These are phyloP conservation scores for Myotis daubentonii DNA, from an alignment of 2,797 vertebrate species.

Conservation along the genomic window DNA sequence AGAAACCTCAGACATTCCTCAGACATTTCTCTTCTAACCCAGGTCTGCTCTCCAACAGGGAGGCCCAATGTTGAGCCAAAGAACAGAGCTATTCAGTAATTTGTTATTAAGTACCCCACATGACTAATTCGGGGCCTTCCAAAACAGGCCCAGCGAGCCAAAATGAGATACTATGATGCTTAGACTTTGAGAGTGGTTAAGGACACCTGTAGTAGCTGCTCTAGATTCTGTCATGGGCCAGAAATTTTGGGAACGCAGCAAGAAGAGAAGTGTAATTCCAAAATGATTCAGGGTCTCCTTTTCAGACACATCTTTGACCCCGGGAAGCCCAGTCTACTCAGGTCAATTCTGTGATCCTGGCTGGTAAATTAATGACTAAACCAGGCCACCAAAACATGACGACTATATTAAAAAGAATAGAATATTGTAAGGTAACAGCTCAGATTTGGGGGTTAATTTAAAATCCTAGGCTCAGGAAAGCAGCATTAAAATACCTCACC, in stretches of 20 bases:
- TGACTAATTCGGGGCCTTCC: not conserved
- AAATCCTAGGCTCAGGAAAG: not conserved
- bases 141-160: not conserved
- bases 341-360: not conserved
- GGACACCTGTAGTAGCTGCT: not conserved
- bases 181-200: not conserved
- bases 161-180: not conserved
- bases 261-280: not conserved
- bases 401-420: not conserved
- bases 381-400: not conserved
- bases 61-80: not conserved
- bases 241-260: not conserved
- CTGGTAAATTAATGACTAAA: not conserved
- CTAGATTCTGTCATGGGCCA: not conserved
- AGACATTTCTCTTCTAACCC: not conserved
- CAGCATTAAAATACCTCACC: not conserved
- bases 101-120: not conserved
- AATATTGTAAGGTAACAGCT: not conserved
- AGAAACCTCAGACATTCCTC: constrained; percentile 40
- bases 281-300: not conserved
- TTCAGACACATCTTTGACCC: not conserved
- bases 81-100: not conserved
- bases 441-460: not conserved
- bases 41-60: not conserved
- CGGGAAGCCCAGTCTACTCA: not conserved